Conservation (phyloP, 2,888 invertebrate species). For the Drosophila nr. perissopoda region DNA sequence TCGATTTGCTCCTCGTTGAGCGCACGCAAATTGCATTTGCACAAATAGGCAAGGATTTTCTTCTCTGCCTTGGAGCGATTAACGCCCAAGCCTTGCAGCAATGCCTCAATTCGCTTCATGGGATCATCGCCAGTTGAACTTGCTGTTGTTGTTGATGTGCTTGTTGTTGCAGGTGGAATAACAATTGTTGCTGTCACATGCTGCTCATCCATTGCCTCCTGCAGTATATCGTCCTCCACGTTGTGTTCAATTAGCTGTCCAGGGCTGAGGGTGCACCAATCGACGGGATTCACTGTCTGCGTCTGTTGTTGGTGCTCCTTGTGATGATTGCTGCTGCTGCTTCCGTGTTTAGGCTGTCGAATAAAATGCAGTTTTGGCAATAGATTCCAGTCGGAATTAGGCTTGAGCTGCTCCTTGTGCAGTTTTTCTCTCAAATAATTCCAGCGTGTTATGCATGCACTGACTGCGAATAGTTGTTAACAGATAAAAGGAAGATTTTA, state of each 20-base stretch:
- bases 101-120: conserved; percentile 74
- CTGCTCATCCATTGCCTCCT: conserved; percentile 82
- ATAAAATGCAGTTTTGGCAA: conserved; percentile 68
- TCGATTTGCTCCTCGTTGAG: conserved; percentile 78
- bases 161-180: background rate
- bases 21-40: conserved; percentile 78
- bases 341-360: conserved; percentile 26
- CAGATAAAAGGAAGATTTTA: background rate
- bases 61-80: conserved; percentile 81
- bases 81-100: conserved; percentile 75
- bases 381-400: conserved; percentile 67
- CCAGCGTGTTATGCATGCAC: conserved; percentile 74
- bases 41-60: conserved; percentile 78
- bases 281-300: conserved; percentile 5
- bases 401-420: conserved; percentile 64
- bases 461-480: conserved; percentile 45
- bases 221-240: conserved; percentile 70
- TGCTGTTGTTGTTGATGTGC: background rate
- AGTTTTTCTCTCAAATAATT: conserved; percentile 70
- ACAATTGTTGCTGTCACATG: conserved; percentile 19
- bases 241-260: conserved; percentile 61
- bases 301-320: conserved; percentile 30
- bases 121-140: conserved; percentile 28
- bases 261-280: conserved; percentile 47
- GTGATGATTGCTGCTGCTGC: conserved; percentile 44